Conservation (phyloP, 2,888 invertebrate species). For the Chalcosyrphus nemorum region DNA sequence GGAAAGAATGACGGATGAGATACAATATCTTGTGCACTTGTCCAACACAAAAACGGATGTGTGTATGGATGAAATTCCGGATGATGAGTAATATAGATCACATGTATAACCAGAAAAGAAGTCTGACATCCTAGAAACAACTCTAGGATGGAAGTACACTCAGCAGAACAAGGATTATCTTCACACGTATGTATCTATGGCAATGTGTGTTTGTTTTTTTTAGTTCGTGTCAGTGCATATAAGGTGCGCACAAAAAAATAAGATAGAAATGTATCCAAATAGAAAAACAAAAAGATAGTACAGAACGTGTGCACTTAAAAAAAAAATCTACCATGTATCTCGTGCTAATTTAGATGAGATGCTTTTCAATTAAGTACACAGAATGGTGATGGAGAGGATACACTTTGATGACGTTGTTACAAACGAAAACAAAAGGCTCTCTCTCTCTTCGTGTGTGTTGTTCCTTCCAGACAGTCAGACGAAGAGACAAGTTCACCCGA, state of each 20-base stretch:
- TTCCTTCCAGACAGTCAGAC: conserved; percentile 36
- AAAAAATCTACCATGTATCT: conserved; percentile 24
- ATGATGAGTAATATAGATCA: conserved; percentile 61
- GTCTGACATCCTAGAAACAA: conserved; percentile 43
- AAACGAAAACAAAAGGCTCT: conserved; percentile 29
- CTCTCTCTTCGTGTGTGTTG: conserved; percentile 17
- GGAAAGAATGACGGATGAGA: conserved; percentile 59
- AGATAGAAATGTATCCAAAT: conserved; percentile 27
- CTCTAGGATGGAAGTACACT: conserved; percentile 14
- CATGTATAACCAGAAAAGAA: conserved; percentile 15
- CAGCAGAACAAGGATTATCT: conserved; percentile 48
- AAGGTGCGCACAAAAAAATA: background rate
- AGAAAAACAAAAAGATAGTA: conserved; percentile 51
- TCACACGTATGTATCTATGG: conserved; percentile 21
- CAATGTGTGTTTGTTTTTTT: background rate
- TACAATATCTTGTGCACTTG: conserved; percentile 67
- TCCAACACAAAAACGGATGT: conserved; percentile 60
- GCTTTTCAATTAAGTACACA: conserved; percentile 71
- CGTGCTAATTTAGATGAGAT: conserved; percentile 72
- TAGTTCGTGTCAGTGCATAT: conserved; percentile 60
- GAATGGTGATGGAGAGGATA: conserved; percentile 61
- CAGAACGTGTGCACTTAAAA: conserved; percentile 62
- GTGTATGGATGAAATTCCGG: conserved; percentile 15
- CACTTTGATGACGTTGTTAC: conserved; percentile 44
- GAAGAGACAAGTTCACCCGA: conserved; percentile 29